Evolutionary conservation across 2,888 invertebrate species (phyloP).

Genomic region (Phaedon cochleariae): DNA sequence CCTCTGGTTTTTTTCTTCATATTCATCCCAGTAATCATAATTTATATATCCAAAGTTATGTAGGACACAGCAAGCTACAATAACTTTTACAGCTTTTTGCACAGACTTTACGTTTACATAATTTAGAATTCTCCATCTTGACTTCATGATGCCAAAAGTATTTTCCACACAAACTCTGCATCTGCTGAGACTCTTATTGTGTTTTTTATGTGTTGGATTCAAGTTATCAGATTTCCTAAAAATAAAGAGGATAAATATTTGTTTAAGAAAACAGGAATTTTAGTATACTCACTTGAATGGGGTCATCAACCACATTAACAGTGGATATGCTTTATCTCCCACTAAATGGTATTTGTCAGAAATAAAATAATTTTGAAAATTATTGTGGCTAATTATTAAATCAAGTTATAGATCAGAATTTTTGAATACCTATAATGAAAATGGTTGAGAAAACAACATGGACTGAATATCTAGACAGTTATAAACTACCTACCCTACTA

Average conservation of each 20-base stretch:
- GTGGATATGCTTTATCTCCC: not conserved
- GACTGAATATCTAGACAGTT: no score
- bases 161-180: not conserved
- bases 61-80: slow-evolving; percentile 8
- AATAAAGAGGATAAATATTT: no score
- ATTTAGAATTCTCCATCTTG: not conserved
- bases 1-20: not conserved
- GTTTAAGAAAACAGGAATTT: no score
- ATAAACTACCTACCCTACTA: no score
- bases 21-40: not conserved
- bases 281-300: slow-evolving; percentile 5
- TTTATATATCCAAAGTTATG: slow-evolving; percentile 12
- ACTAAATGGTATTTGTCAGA: slow-evolving; percentile 2
- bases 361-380: not conserved
- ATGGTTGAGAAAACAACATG: not conserved
- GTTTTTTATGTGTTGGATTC: no score
- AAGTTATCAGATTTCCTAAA: no score
- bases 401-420: not conserved
- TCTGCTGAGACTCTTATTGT: not conserved
- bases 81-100: slow-evolving; percentile 8
- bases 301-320: not conserved
- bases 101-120: not conserved
- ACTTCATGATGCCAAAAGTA: not conserved
- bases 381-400: not conserved
- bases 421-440: not conserved